These are phyloP conservation scores for Malthinus flaveolus DNA, from an alignment of 2,888 invertebrate genomes.

Conservation along the genomic window DNA sequence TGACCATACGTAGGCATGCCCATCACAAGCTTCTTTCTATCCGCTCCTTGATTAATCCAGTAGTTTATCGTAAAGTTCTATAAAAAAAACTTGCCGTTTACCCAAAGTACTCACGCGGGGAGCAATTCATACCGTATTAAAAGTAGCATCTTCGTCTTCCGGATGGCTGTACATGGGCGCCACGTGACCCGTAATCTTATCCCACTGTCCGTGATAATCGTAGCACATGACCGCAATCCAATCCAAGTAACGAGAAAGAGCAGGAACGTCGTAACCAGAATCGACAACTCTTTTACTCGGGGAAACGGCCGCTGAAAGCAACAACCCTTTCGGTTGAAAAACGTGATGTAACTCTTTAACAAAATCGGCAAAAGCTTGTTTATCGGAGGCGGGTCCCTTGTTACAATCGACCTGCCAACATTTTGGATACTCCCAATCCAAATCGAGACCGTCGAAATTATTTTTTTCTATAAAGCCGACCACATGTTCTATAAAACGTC, in stretches of 20 bases:
- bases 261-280: conserved; percentile 80
- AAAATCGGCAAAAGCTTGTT: conserved; percentile 73
- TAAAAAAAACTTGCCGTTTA: conserved; percentile 18
- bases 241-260: conserved; percentile 75
- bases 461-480: conserved; percentile 77
- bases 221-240: conserved; percentile 93
- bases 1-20: conserved; percentile 91
- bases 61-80: conserved; percentile 87
- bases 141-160: conserved; percentile 71
- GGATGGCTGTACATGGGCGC: conserved; percentile 83
- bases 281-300: conserved; percentile 83
- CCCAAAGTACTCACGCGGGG: not conserved
- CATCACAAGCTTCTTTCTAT: conserved; percentile 76
- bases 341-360: conserved; percentile 74
- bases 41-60: conserved; percentile 83
- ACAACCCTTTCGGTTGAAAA: conserved; percentile 70
- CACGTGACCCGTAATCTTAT: conserved; percentile 86
- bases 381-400: conserved; percentile 81
- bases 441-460: conserved; percentile 87
- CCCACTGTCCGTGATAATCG: conserved; percentile 92
- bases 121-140: conserved; percentile 68
- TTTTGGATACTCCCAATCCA: conserved; percentile 94
- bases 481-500: conserved; percentile 74
- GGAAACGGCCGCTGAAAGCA: conserved; percentile 83
- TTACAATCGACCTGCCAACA: conserved; percentile 90